Percentiles rank a stretch among this genome's conserved stretches.
These are phyloP conservation scores for Muscicapa striata DNA, from an alignment of 2,797 vertebrate genomes.

Conservation along the genomic window DNA sequence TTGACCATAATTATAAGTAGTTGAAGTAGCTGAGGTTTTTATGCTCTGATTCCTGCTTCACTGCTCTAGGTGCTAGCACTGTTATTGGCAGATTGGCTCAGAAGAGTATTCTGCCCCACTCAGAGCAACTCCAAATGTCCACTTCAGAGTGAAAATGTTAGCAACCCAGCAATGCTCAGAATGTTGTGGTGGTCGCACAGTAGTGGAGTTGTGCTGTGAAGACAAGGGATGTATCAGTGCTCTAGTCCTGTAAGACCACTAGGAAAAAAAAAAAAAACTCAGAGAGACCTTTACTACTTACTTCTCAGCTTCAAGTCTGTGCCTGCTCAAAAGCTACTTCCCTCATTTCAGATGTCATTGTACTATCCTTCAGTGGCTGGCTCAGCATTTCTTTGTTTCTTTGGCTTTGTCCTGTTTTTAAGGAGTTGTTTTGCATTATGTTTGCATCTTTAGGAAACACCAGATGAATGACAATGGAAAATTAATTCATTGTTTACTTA, in stretches of 20 bases:
- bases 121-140: background rate
- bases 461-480: background rate
- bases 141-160: background rate
- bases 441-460: background rate
- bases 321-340: background rate
- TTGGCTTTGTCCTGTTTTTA: conserved; percentile 4
- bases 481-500: background rate
- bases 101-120: background rate
- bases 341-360: background rate
- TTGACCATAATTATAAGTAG: background rate
- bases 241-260: background rate
- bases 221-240: background rate
- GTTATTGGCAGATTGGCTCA: background rate
- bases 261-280: background rate
- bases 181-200: background rate
- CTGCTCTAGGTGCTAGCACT: background rate
- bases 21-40: background rate
- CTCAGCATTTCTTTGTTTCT: background rate
- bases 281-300: background rate
- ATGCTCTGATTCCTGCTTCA: background rate
- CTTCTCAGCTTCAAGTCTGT: background rate
- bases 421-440: background rate
- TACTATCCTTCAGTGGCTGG: background rate
- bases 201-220: background rate
- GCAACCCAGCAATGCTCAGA: background rate